These are phyloP conservation scores for Barbus barbus DNA, from an alignment of 2,113 vertebrate species.

Conservation along the genomic window DNA sequence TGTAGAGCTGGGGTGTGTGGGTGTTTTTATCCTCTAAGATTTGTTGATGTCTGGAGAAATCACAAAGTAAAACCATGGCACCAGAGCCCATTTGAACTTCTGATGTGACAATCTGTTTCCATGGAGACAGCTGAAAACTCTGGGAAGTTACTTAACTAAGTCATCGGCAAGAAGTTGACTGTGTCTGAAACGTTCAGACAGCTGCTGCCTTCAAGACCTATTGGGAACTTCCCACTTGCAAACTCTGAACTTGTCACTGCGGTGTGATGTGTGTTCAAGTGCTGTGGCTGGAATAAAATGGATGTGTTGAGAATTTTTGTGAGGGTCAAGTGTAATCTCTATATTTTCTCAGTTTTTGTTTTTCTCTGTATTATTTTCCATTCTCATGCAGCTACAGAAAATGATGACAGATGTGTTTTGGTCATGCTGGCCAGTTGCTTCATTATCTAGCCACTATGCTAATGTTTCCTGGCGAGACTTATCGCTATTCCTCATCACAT, in stretches of 20 bases:
- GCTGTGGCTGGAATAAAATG: background rate
- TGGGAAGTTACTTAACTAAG: constrained; percentile 30
- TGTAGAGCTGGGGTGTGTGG: background rate
- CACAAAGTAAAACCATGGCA: constrained; percentile 21
- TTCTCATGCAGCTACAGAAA: background rate
- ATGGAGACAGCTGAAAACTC: constrained; percentile 64
- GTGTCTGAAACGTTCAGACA: background rate
- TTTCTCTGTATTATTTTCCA: background rate
- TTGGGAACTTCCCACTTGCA: background rate
- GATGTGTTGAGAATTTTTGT: background rate
- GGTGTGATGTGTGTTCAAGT: background rate
- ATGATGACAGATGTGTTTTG: background rate
- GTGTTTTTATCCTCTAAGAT: constrained; percentile 18
- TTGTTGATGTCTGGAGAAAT: background rate
- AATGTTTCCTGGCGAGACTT: no score
- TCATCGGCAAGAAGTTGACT: background rate
- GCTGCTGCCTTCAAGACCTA: background rate
- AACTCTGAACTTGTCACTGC: background rate
- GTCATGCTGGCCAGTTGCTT: background rate
- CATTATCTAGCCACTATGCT: background rate
- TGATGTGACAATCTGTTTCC: constrained; percentile 60
- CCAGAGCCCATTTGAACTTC: constrained; percentile 52
- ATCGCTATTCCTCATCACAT: background rate
- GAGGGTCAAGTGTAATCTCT: background rate
- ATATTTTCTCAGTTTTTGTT: background rate